Evolutionary conservation across 1,140 invertebrate species (phyloP).

Genomic region (Sarcophaga peregrina): DNA sequence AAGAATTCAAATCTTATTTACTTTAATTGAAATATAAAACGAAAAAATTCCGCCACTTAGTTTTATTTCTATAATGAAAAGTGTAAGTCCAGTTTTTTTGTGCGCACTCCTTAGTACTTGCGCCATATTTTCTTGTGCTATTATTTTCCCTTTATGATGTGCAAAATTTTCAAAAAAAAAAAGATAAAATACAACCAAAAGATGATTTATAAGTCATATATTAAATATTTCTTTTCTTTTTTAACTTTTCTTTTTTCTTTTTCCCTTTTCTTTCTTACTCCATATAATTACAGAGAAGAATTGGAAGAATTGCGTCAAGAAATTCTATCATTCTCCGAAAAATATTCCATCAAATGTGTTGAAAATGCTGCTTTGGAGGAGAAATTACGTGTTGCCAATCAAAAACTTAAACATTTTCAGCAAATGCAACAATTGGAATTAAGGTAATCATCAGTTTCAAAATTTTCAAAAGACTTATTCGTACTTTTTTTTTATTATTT

Average conservation of each 20-base stretch:
- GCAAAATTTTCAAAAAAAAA: slow-evolving; percentile 32
- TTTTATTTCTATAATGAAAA: too few species aligned
- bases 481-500: too few species aligned
- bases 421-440: slow-evolving; percentile 78
- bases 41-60: too few species aligned
- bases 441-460: slow-evolving; percentile 66
- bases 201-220: slow-evolving; percentile 37
- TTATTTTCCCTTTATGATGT: slow-evolving; percentile 33
- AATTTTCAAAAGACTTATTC: neutral
- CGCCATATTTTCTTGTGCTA: neutral
- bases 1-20: too few species aligned
- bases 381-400: slow-evolving; percentile 79
- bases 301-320: slow-evolving; percentile 87
- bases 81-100: too few species aligned
- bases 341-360: slow-evolving; percentile 91
- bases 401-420: slow-evolving; percentile 82
- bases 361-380: slow-evolving; percentile 89
- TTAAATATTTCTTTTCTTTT: slow-evolving; percentile 27
- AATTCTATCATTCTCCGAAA: slow-evolving; percentile 87
- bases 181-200: neutral
- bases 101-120: too few species aligned
- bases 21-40: too few species aligned
- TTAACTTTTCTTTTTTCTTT: slow-evolving; percentile 9
- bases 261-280: slow-evolving; percentile 18
- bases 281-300: slow-evolving; percentile 73